These are phyloP conservation scores for Gymnopithys bicolor DNA, from an alignment of 2,797 vertebrate genomes.

Conservation along the genomic window DNA sequence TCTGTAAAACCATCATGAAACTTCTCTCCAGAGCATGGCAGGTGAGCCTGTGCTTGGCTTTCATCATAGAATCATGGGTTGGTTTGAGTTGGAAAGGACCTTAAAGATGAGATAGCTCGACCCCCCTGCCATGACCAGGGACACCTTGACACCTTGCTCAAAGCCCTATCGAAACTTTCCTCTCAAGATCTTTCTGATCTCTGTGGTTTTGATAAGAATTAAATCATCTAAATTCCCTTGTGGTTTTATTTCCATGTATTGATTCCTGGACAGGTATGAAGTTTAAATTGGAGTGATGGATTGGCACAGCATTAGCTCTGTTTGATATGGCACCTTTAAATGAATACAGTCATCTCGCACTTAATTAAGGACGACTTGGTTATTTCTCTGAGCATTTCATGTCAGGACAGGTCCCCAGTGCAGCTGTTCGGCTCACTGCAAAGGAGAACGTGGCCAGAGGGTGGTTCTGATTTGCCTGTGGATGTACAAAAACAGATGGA, in stretches of 20 bases:
- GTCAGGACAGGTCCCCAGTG: background rate
- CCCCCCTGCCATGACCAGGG: too few species aligned
- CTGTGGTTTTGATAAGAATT: background rate
- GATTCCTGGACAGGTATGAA: slow-evolving; percentile 17
- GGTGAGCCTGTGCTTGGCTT: background rate
- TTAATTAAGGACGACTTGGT: slow-evolving; percentile 62
- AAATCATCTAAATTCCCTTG: background rate
- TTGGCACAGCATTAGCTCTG: background rate
- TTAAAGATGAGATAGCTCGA: background rate
- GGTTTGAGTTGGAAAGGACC: background rate
- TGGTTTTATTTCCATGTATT: background rate
- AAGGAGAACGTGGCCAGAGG: background rate
- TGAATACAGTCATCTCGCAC: slow-evolving; percentile 52
- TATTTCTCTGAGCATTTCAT: slow-evolving; percentile 15
- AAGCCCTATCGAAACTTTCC: background rate
- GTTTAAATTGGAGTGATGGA: slow-evolving; percentile 48
- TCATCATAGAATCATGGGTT: background rate
- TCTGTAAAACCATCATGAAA: background rate
- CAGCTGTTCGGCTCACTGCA: background rate
- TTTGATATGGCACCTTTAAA: slow-evolving; percentile 35
- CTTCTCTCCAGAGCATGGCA: background rate
- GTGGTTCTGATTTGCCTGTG: background rate
- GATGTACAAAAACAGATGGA: background rate
- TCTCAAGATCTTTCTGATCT: background rate
- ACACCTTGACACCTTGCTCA: background rate